Base-by-base conservation (phyloP, 2,113 vertebrate species). In the Mystacornis crossleyi region DNA sequence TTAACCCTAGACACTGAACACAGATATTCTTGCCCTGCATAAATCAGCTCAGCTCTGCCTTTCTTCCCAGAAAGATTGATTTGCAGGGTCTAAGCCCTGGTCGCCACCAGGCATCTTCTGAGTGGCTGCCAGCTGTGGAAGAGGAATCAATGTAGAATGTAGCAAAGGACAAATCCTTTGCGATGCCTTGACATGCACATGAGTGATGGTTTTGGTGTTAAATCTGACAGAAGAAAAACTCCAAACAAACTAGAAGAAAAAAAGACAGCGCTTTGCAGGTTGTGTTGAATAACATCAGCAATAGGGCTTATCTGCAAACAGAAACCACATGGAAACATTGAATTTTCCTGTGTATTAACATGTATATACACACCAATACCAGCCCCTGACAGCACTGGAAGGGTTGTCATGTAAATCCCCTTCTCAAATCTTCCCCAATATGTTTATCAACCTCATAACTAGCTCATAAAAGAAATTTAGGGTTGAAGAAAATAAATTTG, bases 111-210 rank as follows among this genome's bases (percentile, higher is more conserved):
- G 19, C 14, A 9, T 12, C 17, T 51, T 47, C 62, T 31, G 55
- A 54, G 50, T 28, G 61, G 57, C 53, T 81, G 28, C 28, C 9
- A 33, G 73, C 45, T 60, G 9, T 4, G 55, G 48, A 34, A 38
- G 34, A 36, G 20, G n/a, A 48, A 40, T 33, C 25, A 4, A 1
- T 14, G 40, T 2, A 38, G 42, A 38, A 15, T 8, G 16, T 10
- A 40, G 33, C 58, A 74, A 66, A 67, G 29, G 45, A 24, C 16
- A 71, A 58, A 81, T 38, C 23, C 26, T 70, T 26, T 6, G 7
- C 29, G 26, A 17, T 54, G 9, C 5, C n/a, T 38, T 31, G 43
- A 81, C 24, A 11, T 18, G 9, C 23, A 1, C 0, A 0, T 23
- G 45, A 1, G 7, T 20, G 4, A 17, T 1, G 3, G 29, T 33